Base-by-base conservation (phyloP, 2,888 invertebrate genomes). In the Mythimna albipuncta region DNA sequence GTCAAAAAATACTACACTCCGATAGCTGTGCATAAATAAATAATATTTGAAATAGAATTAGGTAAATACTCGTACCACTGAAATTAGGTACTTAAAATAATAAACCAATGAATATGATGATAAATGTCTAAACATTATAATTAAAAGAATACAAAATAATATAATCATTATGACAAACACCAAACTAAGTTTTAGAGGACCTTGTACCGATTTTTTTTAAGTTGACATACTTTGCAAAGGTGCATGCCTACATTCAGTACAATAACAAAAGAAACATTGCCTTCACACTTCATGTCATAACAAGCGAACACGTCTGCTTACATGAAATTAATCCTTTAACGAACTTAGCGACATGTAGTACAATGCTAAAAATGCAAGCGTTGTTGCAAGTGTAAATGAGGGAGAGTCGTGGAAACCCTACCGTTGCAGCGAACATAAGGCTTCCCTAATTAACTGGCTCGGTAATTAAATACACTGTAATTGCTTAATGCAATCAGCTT, bases 391-490 rank as follows among this genome's bases (percentile, higher is more conserved):
- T 96, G 95, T 94, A 91, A 96, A 96, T 95, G 94, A 94, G 92
- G 89, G 89, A 93, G 92, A 92, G 92, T 92, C 91, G 87, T 86
- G 88, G 95, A 95, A 96, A 91, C 96, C 96, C 89, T 94, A 93
- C 79, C 86, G 84, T 89, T 90, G 90, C 92, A 90, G 87, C 79
- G 77, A 88, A 85, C 84, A 74, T 93, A 92, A 61, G 93, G 96
- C 93, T 95, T 96, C 96, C 86, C 90, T 95, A 96, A 95, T 96
- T 95, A 95, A 94, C 95, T 91, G 89, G 90, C 89, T 87, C 76
- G 89, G 93, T 95, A 95, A 96, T 96, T 95, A 96, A 94, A 95
- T 95, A 95, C 94, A 89, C 86, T 91, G 91, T 95, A 94, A 95
- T 95, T 95, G 94, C 92, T 94, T 94, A 94, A 94, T 94, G 93